phyloP scores from a whole-genome alignment of 2,888 invertebrate species.

The Sympetrum striolatum region DNA sequence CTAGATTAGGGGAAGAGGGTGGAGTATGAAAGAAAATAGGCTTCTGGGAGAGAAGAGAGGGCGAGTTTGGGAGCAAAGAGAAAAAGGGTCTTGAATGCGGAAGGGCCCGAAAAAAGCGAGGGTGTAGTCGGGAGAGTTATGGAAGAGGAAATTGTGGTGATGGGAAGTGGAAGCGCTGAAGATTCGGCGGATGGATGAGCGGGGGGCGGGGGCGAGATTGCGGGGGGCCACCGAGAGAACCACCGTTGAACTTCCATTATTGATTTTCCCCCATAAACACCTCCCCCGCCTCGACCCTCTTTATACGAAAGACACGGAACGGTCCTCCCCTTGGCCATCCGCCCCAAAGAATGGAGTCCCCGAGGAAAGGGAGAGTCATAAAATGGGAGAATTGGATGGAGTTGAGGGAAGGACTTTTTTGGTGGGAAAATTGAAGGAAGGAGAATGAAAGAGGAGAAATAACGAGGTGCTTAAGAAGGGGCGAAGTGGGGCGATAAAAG shows the following conservation, averaged over 20 bases:
- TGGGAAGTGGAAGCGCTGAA: conserved; percentile 34
- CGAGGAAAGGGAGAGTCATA: conserved; percentile 35
- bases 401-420: background rate
- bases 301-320: background rate
- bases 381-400: background rate
- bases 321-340: background rate
- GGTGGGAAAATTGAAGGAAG: conserved; percentile 46
- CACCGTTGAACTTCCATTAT: conserved; percentile 23
- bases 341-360: background rate
- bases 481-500: conserved; percentile 44
- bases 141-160: conserved; percentile 39
- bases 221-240: conserved; percentile 37
- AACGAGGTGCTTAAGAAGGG: conserved; percentile 51
- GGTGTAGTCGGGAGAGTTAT: conserved; percentile 3
- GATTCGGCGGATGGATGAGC: conserved; percentile 12
- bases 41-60: background rate
- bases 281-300: background rate
- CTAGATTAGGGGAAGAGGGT: background rate
- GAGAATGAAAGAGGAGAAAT: conserved; percentile 53
- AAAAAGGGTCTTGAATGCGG: background rate
- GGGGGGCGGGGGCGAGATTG: conserved; percentile 35
- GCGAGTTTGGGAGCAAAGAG: background rate
- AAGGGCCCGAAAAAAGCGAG: background rate
- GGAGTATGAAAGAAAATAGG: background rate
- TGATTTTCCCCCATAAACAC: background rate